These are phyloP conservation scores for Eleutherodactylus coqui DNA, from an alignment of 2,797 vertebrate species.

Conservation along the genomic window DNA sequence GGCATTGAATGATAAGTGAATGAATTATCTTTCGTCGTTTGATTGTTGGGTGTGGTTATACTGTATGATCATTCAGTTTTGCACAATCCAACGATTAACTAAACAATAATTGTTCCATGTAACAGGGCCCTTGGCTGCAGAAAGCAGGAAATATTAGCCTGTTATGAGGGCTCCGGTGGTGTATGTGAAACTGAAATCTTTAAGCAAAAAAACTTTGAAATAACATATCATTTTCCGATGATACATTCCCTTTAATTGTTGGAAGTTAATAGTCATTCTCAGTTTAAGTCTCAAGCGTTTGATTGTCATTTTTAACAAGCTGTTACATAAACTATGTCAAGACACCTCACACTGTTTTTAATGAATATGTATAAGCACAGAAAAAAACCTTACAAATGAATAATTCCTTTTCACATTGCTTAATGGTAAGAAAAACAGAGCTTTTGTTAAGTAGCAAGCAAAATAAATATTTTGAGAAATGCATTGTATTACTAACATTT, in stretches of 20 bases:
- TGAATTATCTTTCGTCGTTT: too few species aligned
- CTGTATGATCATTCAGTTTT: too few species aligned
- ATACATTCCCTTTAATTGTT: not conserved
- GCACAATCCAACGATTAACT: too few species aligned
- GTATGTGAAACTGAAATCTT: not conserved
- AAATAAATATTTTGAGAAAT: slow-evolving; percentile 6
- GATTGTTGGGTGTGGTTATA: too few species aligned
- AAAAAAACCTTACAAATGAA: not conserved
- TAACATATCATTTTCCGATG: not conserved
- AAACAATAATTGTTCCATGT: too few species aligned
- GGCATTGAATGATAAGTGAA: too few species aligned
- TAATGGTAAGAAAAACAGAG: not conserved
- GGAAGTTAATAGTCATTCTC: not conserved
- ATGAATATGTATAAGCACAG: slow-evolving; percentile 13
- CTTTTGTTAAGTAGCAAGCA: not conserved
- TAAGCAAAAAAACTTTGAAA: not conserved
- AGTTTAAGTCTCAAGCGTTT: not conserved
- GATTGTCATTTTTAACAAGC: slow-evolving; percentile 17
- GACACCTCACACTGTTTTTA: slow-evolving; percentile 4
- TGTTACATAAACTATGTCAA: slow-evolving; percentile 18
- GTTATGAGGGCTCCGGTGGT: not conserved
- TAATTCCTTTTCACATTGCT: not conserved
- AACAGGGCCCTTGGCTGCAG: too few species aligned
- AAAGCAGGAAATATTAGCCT: not conserved
- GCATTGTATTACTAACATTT: not conserved